Evolutionary conservation across 2,888 invertebrate species (phyloP).

Genomic region (Syrphus vitripennis): DNA sequence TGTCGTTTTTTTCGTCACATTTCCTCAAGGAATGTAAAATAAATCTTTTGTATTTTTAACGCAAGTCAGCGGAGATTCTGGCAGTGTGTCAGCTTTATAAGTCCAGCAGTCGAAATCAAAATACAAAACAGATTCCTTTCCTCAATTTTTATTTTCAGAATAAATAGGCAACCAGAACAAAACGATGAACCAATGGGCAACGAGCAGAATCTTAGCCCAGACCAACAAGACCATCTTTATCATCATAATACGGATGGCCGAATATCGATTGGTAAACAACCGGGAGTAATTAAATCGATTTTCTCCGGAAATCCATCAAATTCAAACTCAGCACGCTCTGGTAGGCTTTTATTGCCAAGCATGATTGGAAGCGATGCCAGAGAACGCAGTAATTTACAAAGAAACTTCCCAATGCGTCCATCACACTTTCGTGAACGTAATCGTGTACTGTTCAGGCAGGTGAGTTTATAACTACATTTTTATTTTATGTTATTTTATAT

Average conservation of each 20-base stretch:
- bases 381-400: slow-evolving; percentile 66
- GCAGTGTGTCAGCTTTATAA: not conserved
- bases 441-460: slow-evolving; percentile 77
- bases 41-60: too few species aligned
- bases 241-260: slow-evolving; percentile 72
- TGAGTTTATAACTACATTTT: slow-evolving; percentile 69
- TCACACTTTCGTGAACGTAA: slow-evolving; percentile 79
- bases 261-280: slow-evolving; percentile 71
- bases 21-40: too few species aligned
- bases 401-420: slow-evolving; percentile 74
- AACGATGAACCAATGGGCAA: slow-evolving; percentile 72
- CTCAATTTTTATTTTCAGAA: not conserved
- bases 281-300: slow-evolving; percentile 45
- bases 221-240: slow-evolving; percentile 68
- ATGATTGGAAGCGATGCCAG: slow-evolving; percentile 39
- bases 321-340: slow-evolving; percentile 61
- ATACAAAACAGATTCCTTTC: not conserved
- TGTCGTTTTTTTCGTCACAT: too few species aligned
- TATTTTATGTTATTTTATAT: not conserved
- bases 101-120: too few species aligned
- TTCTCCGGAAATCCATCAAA: slow-evolving; percentile 61
- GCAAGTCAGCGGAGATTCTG: too few species aligned
- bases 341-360: slow-evolving; percentile 67
- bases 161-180: slow-evolving; percentile 62
- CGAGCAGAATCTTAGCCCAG: slow-evolving; percentile 77